Percentiles rank a stretch among this genome's conserved stretches.
phyloP scores from a whole-genome alignment of 2,888 invertebrate species.

The Xanthia icteritia region DNA sequence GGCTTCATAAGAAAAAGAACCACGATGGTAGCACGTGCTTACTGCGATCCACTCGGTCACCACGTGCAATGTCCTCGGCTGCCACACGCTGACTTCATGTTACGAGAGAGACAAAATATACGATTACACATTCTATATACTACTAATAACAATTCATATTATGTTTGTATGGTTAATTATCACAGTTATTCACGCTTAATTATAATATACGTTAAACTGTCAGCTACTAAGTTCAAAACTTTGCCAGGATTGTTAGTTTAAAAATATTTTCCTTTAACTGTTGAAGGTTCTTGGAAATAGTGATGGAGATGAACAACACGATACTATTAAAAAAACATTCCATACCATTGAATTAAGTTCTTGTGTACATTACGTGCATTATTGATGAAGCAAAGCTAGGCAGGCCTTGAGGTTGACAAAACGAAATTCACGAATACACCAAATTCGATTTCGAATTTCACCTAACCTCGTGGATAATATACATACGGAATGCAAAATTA shows the following conservation, averaged over 20 bases:
- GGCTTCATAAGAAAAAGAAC: constrained; percentile 69
- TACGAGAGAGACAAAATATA: constrained; percentile 53
- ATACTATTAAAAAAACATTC: constrained; percentile 38
- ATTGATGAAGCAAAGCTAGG: constrained; percentile 42
- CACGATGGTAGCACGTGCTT: constrained; percentile 79
- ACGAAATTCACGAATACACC: constrained; percentile 50
- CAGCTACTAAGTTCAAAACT: constrained; percentile 5
- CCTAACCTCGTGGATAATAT: constrained; percentile 41
- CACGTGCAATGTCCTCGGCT: constrained; percentile 70
- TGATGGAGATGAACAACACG: constrained; percentile 41
- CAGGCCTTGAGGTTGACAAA: constrained; percentile 50
- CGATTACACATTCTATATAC: constrained; percentile 39
- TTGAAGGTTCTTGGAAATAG: constrained; percentile 38
- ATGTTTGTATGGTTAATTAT: constrained; percentile 33
- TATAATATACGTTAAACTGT: constrained; percentile 31
- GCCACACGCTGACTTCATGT: constrained; percentile 58
- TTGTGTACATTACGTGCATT: constrained; percentile 48
- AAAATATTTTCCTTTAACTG: constrained; percentile 1
- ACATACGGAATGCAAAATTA: constrained; percentile 59
- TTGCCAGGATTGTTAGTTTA: background rate
- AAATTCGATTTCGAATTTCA: constrained; percentile 55
- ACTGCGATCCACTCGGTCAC: constrained; percentile 71
- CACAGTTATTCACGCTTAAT: constrained; percentile 37
- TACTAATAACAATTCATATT: constrained; percentile 37
- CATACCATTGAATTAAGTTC: constrained; percentile 45